phyloP scores from a whole-genome alignment of 2,888 invertebrate genomes.

The Chelonus formosanus region DNA sequence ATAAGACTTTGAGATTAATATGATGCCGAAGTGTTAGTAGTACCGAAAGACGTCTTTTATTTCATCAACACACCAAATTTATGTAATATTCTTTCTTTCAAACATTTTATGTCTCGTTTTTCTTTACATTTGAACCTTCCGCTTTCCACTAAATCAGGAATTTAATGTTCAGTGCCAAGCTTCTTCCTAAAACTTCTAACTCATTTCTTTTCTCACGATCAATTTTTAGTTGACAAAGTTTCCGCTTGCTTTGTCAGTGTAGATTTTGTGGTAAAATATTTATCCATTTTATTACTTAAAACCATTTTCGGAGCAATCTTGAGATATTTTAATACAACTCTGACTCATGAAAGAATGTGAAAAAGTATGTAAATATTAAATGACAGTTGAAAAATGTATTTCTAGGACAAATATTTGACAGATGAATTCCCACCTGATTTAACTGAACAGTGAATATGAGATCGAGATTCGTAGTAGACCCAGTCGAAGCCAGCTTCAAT shows the following conservation, averaged over 20 bases:
- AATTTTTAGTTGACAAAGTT: too few species aligned
- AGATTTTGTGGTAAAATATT: too few species aligned
- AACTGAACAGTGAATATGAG: constrained; percentile 96
- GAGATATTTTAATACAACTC: too few species aligned
- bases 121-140: constrained; percentile 30
- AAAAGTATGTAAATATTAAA: too few species aligned
- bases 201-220: background rate
- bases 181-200: constrained; percentile 9
- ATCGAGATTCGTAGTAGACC: constrained; percentile 95
- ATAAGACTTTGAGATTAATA: constrained; percentile 42
- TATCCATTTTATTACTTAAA: too few species aligned
- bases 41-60: too few species aligned
- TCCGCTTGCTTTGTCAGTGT: too few species aligned
- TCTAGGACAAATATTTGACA: too few species aligned
- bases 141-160: constrained; percentile 68
- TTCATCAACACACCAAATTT: too few species aligned
- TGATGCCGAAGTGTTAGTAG: constrained; percentile 8
- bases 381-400: too few species aligned
- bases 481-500: constrained; percentile 98
- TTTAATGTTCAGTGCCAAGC: constrained; percentile 45
- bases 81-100: constrained; percentile 16
- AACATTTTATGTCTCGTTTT: constrained; percentile 34
- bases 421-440: constrained; percentile 83
- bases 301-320: too few species aligned
- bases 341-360: too few species aligned